A percentile compares a stretch with the other conserved stretches of the same genome.
Evolutionary conservation across 2,797 vertebrate genomes (phyloP).

Genomic region (Eremophila alpestris): DNA sequence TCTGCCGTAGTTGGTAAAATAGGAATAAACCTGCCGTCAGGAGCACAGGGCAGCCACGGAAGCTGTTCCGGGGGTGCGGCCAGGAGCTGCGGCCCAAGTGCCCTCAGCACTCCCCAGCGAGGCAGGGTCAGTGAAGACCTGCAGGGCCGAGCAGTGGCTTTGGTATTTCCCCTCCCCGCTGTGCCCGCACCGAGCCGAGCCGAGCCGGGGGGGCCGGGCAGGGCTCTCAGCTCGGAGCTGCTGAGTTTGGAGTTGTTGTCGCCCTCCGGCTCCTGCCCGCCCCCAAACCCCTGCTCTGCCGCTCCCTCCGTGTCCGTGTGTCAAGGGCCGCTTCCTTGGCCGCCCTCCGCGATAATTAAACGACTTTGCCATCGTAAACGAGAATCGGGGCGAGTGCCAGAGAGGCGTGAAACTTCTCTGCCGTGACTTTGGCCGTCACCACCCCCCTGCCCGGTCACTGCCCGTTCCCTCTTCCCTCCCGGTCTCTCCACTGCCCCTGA

Average conservation of each 20-base stretch:
- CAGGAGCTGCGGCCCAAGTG: fast-evolving
- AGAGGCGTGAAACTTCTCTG: neutral
- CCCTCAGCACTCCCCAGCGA: neutral
- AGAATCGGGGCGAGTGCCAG: neutral
- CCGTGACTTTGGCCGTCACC: neutral
- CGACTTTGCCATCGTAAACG: neutral
- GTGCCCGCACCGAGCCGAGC: neutral
- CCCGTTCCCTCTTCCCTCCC: neutral
- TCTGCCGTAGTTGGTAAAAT: neutral
- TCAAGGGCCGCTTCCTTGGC: neutral
- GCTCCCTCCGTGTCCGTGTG: neutral
- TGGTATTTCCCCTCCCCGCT: neutral
- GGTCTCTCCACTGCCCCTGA: neutral
- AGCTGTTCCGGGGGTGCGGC: fast-evolving
- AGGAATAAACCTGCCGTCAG: neutral
- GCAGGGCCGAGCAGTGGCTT: neutral
- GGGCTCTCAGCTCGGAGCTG: neutral
- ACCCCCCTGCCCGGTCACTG: neutral
- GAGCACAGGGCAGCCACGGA: neutral
- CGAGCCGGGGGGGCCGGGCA: neutral
- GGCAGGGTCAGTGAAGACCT: neutral
- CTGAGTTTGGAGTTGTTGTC: no score
- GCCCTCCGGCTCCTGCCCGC: neutral
- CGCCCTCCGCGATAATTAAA: neutral
- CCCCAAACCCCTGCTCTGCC: neutral